A percentile compares a stretch with the other conserved stretches of the same genome.
Evolutionary conservation across 2,888 invertebrate genomes (phyloP).

Genomic region (Aleiodes alternator): DNA sequence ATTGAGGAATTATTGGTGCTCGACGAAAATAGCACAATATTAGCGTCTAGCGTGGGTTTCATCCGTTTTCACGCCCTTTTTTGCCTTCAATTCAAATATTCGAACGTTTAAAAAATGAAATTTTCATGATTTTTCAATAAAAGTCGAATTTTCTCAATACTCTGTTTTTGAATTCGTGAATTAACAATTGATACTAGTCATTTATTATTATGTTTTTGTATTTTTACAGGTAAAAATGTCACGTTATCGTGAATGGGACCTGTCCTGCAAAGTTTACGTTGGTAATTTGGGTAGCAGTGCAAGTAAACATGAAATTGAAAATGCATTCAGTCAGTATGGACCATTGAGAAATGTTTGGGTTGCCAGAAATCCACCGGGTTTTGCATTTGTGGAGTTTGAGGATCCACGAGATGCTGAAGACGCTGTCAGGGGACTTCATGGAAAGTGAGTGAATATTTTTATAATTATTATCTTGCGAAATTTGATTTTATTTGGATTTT

Average conservation of each 20-base stretch:
- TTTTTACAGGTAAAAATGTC: conserved; percentile 78
- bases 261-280: conserved; percentile 94
- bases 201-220: neutral
- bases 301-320: conserved; percentile 92
- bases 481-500: conserved; percentile 13
- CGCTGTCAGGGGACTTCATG: conserved; percentile 89
- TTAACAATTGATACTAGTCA: neutral
- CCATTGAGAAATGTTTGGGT: conserved; percentile 95
- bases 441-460: conserved; percentile 80
- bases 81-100: too few species aligned
- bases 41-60: conserved; percentile 47
- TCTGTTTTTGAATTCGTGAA: neutral
- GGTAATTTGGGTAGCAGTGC: conserved; percentile 94
- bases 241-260: conserved; percentile 88
- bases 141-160: neutral
- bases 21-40: conserved; percentile 18
- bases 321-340: conserved; percentile 91
- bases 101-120: too few species aligned
- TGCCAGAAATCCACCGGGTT: conserved; percentile 93
- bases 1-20: conserved; percentile 1
- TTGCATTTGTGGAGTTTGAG: conserved; percentile 93
- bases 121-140: neutral
- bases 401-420: conserved; percentile 94
- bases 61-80: neutral
- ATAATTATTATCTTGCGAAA: too few species aligned